Conservation (phyloP, 2,888 invertebrate species). For the Pyrrhia umbra region DNA sequence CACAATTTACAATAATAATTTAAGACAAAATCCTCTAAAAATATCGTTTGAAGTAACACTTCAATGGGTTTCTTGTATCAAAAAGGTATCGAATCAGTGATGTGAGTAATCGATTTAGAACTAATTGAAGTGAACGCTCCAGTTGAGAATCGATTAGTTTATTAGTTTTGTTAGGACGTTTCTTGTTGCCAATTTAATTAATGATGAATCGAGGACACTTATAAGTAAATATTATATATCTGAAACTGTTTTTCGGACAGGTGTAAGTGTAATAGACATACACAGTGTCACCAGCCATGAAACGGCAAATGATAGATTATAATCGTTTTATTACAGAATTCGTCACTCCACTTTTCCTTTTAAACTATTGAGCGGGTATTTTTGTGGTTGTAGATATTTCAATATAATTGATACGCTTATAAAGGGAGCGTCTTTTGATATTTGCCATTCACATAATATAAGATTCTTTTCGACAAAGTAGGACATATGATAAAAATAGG, state of each 20-base stretch:
- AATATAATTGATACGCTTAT: no score
- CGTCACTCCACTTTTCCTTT: no score
- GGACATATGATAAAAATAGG: no score
- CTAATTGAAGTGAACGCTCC: constrained; percentile 31
- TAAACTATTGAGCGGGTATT: no score
- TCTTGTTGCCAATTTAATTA: constrained; percentile 4
- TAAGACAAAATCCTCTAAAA: neutral
- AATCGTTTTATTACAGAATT: no score
- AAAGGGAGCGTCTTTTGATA: no score
- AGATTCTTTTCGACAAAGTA: no score
- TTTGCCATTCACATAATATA: no score
- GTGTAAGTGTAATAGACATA: no score
- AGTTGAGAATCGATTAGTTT: constrained; percentile 11
- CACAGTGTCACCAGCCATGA: no score
- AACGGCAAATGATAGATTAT: no score
- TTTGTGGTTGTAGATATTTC: no score
- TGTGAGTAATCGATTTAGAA: constrained; percentile 43
- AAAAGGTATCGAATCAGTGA: constrained; percentile 37
- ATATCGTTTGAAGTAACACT: constrained; percentile 12
- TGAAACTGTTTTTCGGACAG: neutral
- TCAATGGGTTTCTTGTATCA: constrained; percentile 5
- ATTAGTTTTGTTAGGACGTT: constrained; percentile 21
- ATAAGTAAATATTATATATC: neutral
- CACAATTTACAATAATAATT: neutral
- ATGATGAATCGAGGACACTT: neutral